phyloP scores from a whole-genome alignment of 2,888 invertebrate species.

The Myopa tessellatipennis region DNA sequence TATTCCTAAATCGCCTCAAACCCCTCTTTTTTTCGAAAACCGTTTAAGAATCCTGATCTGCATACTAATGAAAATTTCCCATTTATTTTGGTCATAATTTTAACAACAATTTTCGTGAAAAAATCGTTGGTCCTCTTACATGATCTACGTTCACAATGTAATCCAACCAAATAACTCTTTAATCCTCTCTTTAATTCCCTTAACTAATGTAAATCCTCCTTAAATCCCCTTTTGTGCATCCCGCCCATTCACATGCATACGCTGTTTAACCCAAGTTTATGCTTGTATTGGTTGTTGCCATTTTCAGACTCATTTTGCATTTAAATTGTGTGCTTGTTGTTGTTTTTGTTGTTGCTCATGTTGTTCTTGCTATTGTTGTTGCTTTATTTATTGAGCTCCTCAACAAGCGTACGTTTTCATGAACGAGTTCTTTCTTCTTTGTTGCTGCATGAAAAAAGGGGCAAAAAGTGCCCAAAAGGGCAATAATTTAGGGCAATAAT shows the following conservation, averaged over 20 bases:
- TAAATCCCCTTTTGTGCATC: neutral
- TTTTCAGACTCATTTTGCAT: constrained; percentile 35
- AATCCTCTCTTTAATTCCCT: neutral
- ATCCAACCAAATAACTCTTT: neutral
- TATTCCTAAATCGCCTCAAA: no score
- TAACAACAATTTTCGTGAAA: neutral
- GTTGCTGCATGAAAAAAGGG: constrained; percentile 53
- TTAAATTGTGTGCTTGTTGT: constrained; percentile 30
- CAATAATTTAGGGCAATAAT: constrained; percentile 30
- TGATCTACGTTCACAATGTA: neutral
- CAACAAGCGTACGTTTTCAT: constrained; percentile 29
- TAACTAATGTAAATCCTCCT: constrained; percentile 8
- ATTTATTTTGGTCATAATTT: neutral
- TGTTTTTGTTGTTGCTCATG: constrained; percentile 9
- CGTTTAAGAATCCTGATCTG: no score
- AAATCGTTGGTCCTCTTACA: no score
- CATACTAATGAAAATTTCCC: no score
- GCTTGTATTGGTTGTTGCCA: constrained; percentile 16
- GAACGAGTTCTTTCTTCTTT: constrained; percentile 58
- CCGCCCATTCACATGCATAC: neutral
- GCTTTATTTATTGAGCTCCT: neutral
- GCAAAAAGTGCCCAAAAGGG: constrained; percentile 10
- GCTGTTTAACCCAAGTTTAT: constrained; percentile 2
- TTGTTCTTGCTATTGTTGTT: neutral
- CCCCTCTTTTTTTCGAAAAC: no score